phyloP scores from a whole-genome alignment of 2,888 invertebrate genomes.

The Odontomyia ornata region DNA sequence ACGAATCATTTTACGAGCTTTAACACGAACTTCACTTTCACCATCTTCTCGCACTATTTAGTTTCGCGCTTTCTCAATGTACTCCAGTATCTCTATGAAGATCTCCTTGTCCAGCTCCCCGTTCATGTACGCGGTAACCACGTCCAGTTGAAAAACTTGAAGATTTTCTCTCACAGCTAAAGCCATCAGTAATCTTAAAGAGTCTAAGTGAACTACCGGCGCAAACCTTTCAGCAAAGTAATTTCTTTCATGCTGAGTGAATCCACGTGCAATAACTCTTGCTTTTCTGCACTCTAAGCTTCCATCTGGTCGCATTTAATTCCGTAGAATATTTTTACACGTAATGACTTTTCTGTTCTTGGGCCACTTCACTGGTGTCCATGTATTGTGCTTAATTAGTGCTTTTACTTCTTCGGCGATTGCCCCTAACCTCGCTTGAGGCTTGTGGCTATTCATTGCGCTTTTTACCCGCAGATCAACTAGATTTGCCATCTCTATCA shows the following conservation, averaged over 20 bases:
- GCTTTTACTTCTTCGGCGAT: constrained; percentile 13
- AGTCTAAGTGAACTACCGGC: constrained; percentile 21
- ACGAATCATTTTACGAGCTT: constrained; percentile 2
- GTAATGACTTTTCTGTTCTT: constrained; percentile 25
- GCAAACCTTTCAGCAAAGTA: constrained; percentile 12
- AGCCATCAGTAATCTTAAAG: constrained; percentile 42
- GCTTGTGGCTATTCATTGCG: neutral
- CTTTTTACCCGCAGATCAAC: neutral
- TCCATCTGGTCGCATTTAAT: constrained; percentile 23
- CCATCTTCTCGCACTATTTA: neutral
- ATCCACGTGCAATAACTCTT: neutral
- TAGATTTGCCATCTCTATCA: constrained; percentile 2
- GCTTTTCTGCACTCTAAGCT: constrained; percentile 14
- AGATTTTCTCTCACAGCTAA: too few species aligned
- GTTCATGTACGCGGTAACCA: too few species aligned
- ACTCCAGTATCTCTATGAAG: neutral
- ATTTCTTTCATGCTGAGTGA: neutral
- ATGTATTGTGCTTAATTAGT: constrained; percentile 6
- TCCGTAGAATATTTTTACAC: constrained; percentile 19
- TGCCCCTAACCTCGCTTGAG: neutral
- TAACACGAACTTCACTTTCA: neutral
- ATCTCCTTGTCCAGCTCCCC: neutral
- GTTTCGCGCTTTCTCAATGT: neutral
- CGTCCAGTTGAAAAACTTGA: too few species aligned
- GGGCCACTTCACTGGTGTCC: constrained; percentile 4